These are phyloP conservation scores for Heliconius ethilla DNA, from an alignment of 2,888 invertebrate genomes.

Conservation along the genomic window DNA sequence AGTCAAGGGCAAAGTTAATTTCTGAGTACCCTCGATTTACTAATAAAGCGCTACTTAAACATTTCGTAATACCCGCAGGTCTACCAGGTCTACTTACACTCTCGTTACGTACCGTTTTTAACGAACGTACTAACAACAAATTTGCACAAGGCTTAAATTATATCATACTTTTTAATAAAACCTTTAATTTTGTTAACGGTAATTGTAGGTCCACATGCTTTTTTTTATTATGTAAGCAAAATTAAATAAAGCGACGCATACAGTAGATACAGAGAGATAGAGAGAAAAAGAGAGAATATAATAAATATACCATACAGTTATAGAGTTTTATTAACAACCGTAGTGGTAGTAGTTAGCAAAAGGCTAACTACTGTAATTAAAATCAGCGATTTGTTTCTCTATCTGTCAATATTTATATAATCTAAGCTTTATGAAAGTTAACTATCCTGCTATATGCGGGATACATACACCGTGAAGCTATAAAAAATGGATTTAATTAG, in stretches of 20 bases:
- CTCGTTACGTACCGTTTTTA: conserved; percentile 13
- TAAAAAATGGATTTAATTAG: not conserved
- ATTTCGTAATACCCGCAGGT: conserved; percentile 29
- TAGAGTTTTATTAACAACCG: not conserved
- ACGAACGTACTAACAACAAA: not conserved
- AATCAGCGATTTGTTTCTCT: not conserved
- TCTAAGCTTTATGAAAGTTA: not conserved
- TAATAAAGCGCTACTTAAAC: conserved; percentile 40
- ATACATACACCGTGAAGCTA: not conserved
- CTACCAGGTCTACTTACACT: conserved; percentile 20
- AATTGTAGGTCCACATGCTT: no score
- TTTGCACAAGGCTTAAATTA: conserved; percentile 2
- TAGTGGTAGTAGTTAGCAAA: not conserved
- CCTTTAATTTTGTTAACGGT: not conserved
- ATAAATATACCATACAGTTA: not conserved
- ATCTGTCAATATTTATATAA: not conserved
- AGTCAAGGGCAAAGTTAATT: conserved; percentile 41
- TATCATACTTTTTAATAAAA: conserved; percentile 1
- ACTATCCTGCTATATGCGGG: not conserved
- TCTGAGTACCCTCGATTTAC: conserved; percentile 35
- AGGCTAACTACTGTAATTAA: not conserved
- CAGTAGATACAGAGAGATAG: no score
- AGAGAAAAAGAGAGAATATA: no score
- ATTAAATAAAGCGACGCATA: no score
- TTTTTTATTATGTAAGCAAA: no score